A percentile compares a stretch with the other conserved stretches of the same genome.
Conservation (phyloP, 2,797 vertebrate species). For the Sebastes baramenuke region DNA sequence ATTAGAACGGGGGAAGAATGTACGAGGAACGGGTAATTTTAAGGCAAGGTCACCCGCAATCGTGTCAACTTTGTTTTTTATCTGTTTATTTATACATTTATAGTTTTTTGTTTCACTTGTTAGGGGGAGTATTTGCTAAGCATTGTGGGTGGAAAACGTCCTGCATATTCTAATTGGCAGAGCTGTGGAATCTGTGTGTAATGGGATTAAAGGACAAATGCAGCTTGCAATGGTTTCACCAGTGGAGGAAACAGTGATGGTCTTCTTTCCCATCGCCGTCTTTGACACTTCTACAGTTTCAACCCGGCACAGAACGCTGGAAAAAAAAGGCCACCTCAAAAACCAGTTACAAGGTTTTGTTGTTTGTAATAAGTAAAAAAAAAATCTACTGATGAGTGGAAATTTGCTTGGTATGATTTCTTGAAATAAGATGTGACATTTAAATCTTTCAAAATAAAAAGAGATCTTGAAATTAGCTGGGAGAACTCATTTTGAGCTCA, state of each 20-base stretch:
- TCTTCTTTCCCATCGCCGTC: constrained; percentile 41
- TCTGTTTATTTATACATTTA: constrained; percentile 52
- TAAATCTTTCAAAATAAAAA: neutral
- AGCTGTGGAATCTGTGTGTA: constrained; percentile 36
- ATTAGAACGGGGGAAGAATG: constrained; percentile 84
- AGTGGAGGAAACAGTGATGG: constrained; percentile 24
- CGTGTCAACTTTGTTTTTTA: constrained; percentile 80
- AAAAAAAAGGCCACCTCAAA: neutral
- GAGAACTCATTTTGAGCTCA: neutral
- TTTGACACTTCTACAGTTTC: constrained; percentile 24
- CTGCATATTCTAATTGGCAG: constrained; percentile 40
- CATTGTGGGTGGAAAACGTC: constrained; percentile 60
- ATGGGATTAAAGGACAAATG: constrained; percentile 42
- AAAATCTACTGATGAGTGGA: neutral
- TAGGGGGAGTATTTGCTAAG: constrained; percentile 59
- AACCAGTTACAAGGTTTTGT: neutral
- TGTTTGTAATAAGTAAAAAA: neutral
- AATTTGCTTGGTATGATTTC: neutral
- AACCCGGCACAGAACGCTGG: neutral
- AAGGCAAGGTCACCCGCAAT: constrained; percentile 80
- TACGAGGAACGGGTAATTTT: constrained; percentile 81
- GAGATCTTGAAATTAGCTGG: no score
- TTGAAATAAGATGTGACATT: neutral
- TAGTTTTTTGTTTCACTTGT: constrained; percentile 63
- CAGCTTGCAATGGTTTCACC: constrained; percentile 14